phyloP scores from a whole-genome alignment of 2,888 invertebrate genomes.

The Epinotia brunnichana region DNA sequence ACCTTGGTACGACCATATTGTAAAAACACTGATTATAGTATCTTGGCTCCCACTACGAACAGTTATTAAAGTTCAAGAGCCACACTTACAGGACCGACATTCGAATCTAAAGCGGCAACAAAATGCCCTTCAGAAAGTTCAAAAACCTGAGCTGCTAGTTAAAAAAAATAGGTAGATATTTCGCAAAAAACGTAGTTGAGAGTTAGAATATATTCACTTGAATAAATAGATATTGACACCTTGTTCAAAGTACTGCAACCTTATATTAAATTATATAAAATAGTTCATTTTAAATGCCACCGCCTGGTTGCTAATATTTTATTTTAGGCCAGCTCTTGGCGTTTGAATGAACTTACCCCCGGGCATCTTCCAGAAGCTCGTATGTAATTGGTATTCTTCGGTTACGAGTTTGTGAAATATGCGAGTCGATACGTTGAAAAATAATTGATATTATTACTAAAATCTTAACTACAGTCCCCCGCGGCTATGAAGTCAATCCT shows the following conservation, averaged over 20 bases:
- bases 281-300: neutral
- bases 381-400: neutral
- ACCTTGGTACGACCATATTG: too few relatives aligned
- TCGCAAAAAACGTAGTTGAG: conserved; percentile 15
- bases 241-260: conserved; percentile 6
- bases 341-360: neutral
- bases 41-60: too few relatives aligned
- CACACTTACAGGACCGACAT: neutral
- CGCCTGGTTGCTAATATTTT: neutral
- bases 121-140: neutral
- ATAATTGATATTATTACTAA: conserved; percentile 17
- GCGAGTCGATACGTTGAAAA: neutral
- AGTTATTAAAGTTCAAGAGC: neutral
- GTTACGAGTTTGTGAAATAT: conserved; percentile 10
- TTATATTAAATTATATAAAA: too few relatives aligned
- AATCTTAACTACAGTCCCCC: conserved; percentile 6
- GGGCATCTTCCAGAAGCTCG: neutral
- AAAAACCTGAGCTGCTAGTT: neutral
- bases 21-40: too few relatives aligned
- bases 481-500: too few relatives aligned
- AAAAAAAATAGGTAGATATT: conserved; percentile 18
- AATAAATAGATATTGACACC: conserved; percentile 12
- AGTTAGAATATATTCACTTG: conserved; percentile 24
- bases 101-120: neutral
- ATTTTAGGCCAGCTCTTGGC: neutral